Percentiles rank a stretch among this genome's conserved stretches.
Conservation (phyloP, 2,888 invertebrate genomes). For the Masnerella sp. region DNA sequence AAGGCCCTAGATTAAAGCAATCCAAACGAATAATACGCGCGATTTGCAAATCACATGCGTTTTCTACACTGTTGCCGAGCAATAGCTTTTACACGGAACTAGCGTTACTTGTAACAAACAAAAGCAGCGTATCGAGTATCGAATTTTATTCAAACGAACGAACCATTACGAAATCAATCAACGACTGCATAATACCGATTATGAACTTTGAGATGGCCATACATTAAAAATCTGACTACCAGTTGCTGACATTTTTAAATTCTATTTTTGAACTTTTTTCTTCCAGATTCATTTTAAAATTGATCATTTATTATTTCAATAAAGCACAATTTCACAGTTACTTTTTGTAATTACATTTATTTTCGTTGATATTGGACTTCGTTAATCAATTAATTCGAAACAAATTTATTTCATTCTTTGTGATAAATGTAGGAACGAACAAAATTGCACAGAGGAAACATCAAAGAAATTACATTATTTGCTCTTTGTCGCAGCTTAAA, state of each 20-base stretch:
- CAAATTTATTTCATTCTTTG: constrained; percentile 6
- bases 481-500: constrained; percentile 67
- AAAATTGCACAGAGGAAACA: constrained; percentile 68
- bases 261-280: constrained; percentile 2
- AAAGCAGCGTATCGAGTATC: constrained; percentile 26
- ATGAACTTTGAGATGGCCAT: constrained; percentile 37
- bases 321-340: too few relatives aligned
- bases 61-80: constrained; percentile 70
- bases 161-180: constrained; percentile 45
- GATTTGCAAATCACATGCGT: constrained; percentile 59
- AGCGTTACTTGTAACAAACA: constrained; percentile 47
- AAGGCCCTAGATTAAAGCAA: constrained; percentile 18
- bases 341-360: constrained; percentile 7
- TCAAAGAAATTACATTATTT: constrained; percentile 65
- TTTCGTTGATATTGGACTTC: background rate
- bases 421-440: constrained; percentile 60
- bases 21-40: constrained; percentile 18
- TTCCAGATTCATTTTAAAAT: background rate
- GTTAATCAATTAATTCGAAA: constrained; percentile 15
- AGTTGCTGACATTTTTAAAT: background rate
- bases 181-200: constrained; percentile 42
- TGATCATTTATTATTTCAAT: too few relatives aligned
- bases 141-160: constrained; percentile 36
- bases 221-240: constrained; percentile 18
- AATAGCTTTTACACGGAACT: constrained; percentile 75